Evolutionary conservation across 2,888 invertebrate species (phyloP).

Genomic region (Drosophila subsilvestris): DNA sequence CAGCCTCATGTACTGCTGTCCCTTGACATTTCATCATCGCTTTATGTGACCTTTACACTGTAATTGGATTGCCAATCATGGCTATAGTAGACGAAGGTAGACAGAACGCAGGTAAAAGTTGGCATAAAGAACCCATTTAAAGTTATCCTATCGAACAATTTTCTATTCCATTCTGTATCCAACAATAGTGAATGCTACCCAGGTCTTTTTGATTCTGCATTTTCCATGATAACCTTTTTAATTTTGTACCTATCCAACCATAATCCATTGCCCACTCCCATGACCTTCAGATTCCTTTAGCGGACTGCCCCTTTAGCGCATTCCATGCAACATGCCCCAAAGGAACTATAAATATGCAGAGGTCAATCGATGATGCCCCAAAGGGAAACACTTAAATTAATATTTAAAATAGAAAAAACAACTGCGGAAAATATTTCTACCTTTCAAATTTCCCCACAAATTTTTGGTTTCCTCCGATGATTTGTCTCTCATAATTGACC

Average conservation of each 20-base stretch:
- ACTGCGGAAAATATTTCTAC: too few species aligned
- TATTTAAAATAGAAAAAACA: conserved; percentile 2
- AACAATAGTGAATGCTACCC: neutral
- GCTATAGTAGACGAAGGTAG: too few species aligned
- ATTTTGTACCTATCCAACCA: too few species aligned
- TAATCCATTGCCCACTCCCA: neutral
- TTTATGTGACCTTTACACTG: neutral
- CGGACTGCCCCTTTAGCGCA: neutral
- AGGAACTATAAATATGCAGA: conserved; percentile 26
- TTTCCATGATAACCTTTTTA: too few species aligned
- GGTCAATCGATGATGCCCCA: conserved; percentile 7
- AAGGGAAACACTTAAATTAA: neutral
- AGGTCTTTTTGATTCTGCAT: neutral
- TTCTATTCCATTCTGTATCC: too few species aligned
- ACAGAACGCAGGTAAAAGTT: too few species aligned
- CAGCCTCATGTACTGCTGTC: neutral
- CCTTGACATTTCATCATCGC: neutral
- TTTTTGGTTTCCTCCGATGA: neutral
- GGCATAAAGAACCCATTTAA: too few species aligned
- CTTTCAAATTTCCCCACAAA: neutral
- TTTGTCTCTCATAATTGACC: conserved; percentile 23
- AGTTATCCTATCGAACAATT: too few species aligned
- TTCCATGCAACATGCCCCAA: conserved; percentile 10
- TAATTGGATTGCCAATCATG: neutral
- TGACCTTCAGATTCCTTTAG: conserved; percentile 6